A percentile compares a stretch with the other conserved stretches of the same genome.
phyloP scores from a whole-genome alignment of 2,888 invertebrate species.

The Belgica antarctica region DNA sequence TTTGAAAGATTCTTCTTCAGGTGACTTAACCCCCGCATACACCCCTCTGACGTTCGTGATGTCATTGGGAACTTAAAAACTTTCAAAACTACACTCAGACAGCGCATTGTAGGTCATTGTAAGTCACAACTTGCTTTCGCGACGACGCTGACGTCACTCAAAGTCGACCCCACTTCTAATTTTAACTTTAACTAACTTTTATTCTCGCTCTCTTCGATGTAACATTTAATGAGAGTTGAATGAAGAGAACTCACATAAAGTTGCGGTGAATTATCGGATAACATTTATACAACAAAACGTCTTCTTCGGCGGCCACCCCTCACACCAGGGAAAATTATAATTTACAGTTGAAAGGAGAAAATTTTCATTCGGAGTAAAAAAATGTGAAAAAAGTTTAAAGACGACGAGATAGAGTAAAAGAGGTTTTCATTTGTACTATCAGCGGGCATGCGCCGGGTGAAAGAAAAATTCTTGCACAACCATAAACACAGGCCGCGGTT shows the following conservation, averaged over 20 bases:
- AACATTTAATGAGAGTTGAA: background rate
- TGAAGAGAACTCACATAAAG: background rate
- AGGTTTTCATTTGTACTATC: background rate
- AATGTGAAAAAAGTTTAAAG: background rate
- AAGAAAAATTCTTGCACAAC: slow-evolving; percentile 9
- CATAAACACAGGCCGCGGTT: background rate
- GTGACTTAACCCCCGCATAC: too few species aligned
- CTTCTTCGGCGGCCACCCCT: background rate
- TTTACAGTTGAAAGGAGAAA: slow-evolving; percentile 5
- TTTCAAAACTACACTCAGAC: too few species aligned
- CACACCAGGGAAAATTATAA: slow-evolving; percentile 9
- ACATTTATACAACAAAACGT: background rate
- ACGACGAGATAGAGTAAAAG: background rate
- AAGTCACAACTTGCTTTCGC: too few species aligned
- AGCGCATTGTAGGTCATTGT: too few species aligned
- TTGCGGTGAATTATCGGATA: slow-evolving; percentile 2
- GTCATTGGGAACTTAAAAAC: too few species aligned
- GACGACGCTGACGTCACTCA: too few species aligned
- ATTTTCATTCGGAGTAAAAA: slow-evolving; percentile 5
- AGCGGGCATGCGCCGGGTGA: slow-evolving; percentile 6
- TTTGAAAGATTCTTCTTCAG: too few species aligned
- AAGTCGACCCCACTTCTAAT: too few species aligned
- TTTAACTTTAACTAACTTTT: background rate
- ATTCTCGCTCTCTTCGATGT: background rate
- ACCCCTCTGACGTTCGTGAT: too few species aligned